Conservation (phyloP, 2,113 vertebrate species). For the Lontra canadensis region DNA sequence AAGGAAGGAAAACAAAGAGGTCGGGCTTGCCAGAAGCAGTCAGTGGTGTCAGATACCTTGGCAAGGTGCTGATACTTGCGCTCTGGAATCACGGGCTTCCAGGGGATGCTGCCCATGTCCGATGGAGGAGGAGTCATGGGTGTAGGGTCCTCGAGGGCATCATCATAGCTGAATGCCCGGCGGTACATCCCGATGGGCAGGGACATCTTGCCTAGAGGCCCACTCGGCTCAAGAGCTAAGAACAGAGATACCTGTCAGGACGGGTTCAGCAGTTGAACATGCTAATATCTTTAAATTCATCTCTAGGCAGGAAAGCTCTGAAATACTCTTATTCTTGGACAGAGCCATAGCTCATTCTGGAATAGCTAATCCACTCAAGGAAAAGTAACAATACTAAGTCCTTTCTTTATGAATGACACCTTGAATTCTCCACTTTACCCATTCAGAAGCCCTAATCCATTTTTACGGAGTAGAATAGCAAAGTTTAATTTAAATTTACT, state of each 20-base stretch:
- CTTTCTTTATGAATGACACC: not conserved
- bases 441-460: not conserved
- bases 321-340: not conserved
- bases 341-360: not conserved
- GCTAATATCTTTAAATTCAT: not conserved
- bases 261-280: not conserved
- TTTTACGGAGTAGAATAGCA: not conserved
- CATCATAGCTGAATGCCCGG: constrained; percentile 92
- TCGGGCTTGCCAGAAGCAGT: not conserved
- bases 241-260: constrained; percentile 78
- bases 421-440: not conserved
- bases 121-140: constrained; percentile 92
- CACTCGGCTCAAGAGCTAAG: constrained; percentile 85
- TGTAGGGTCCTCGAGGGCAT: constrained; percentile 88
- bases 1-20: not conserved
- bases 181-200: constrained; percentile 88
- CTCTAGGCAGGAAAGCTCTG: not conserved
- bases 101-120: constrained; percentile 88
- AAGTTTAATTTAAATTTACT: not conserved
- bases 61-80: constrained; percentile 90
- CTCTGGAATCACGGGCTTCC: constrained; percentile 93
- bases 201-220: constrained; percentile 86
- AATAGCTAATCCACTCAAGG: not conserved
- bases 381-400: not conserved
- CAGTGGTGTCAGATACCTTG: constrained; percentile 84